Base-by-base conservation (phyloP, 2,797 vertebrate species). In the Taeniopygia guttata region DNA sequence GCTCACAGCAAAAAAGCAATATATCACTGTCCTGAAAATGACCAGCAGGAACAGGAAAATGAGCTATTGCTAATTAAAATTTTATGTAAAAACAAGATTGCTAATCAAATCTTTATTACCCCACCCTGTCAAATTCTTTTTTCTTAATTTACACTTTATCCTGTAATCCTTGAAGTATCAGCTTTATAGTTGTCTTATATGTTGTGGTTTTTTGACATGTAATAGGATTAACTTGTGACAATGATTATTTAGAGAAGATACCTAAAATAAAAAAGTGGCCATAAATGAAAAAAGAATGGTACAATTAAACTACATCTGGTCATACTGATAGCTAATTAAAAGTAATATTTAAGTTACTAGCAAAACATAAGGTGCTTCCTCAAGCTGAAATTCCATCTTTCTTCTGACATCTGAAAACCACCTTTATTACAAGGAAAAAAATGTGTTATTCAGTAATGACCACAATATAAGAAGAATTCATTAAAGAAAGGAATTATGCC, bases 51-150 rank as follows among this genome's bases (percentile, higher is more conserved):
- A 90, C 9, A 90, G 23, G 55, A 93, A 96, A 89, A 83, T 74
- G 19, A 91, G 25, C 29, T 66, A 87, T 90, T 94, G 55, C 40
- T 96, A 91, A 96, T 96, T 90, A 95, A 94, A 63, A 9, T 16
- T 83, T 91, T 89, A 94, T 79, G 29, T 45, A 80, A 94, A 96
- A 81, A 67, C 45, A 86, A 16, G n/a, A 79, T 84, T 91, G 68
- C 48, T 88, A 94, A 94, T 92, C 68, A 96, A 96, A 88, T 63
- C 52, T 88, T 67, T 48, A 64, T 91, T 90, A 91, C 43, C 27
- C 32, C 68, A 20, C 56, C 84, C 11, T 73, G 81, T 93, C 77
- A 67, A n/a, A 43, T 69, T 73, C 15, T 45, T 68, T 83, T 27
- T 76, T 97, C 83, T 95, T 92, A 54, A 79, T 94, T 88, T 95